Conservation (phyloP, 2,888 invertebrate genomes). For the Conchocele bisecta region DNA sequence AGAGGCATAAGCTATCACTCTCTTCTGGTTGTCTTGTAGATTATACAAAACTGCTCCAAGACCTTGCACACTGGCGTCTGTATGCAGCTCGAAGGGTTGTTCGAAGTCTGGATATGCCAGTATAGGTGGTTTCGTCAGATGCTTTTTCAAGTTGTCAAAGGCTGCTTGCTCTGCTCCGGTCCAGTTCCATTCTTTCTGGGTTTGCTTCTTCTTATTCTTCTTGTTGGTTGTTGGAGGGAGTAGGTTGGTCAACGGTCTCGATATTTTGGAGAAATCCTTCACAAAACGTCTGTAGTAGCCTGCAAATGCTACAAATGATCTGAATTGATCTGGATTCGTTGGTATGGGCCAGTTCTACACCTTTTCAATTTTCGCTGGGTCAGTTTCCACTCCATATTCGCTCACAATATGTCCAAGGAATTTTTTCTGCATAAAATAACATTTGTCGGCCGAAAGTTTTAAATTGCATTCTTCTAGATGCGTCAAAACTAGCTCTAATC, state of each 20-base stretch:
- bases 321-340: slow-evolving; percentile 2
- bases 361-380: neutral
- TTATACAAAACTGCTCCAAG: slow-evolving; percentile 46
- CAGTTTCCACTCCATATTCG: neutral
- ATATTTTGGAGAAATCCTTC: no score
- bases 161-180: neutral
- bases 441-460: neutral
- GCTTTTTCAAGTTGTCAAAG: slow-evolving; percentile 13
- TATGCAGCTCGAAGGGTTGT: slow-evolving; percentile 40
- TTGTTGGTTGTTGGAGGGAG: neutral
- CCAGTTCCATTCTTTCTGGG: slow-evolving; percentile 3
- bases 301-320: neutral
- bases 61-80: slow-evolving; percentile 29
- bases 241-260: neutral
- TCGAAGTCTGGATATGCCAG: slow-evolving; percentile 26
- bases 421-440: neutral
- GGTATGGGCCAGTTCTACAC: slow-evolving; percentile 9
- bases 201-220: neutral
- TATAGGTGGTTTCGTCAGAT: slow-evolving; percentile 15
- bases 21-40: slow-evolving; percentile 14
- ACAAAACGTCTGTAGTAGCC: neutral
- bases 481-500: neutral
- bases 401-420: neutral
- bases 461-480: neutral
- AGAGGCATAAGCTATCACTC: slow-evolving; percentile 43